Base-by-base conservation (phyloP, 2,113 vertebrate species). In the Microcebus tavaratra region DNA sequence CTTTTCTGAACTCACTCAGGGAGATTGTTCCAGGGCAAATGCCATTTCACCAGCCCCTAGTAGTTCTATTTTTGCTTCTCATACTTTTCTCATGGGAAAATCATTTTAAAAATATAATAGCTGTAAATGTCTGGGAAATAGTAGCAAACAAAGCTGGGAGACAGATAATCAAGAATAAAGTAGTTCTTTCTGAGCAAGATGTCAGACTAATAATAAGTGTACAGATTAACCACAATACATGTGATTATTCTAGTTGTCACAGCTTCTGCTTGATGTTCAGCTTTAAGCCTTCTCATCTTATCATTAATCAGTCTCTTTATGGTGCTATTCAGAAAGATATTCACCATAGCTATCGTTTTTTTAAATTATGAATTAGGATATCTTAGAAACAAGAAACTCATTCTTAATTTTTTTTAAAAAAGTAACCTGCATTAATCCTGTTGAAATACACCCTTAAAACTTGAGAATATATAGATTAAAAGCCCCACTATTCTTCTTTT, bases 11-110 rank as follows among this genome's bases (percentile, higher is more conserved):
- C 27, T 20, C 13, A 25, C n/a, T 23, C 14, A 36, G 2, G 72
- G 67, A 89, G 31, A 90, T 82, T 85, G 18, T 65, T 73, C 48
- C 21, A 45, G 18, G 27, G 34, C 31, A 68, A 48, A 48, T 63
- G 25, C 23, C 68, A 80, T 11, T 20, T 55, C 31, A 48, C 53
- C 45, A 70, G 2, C 34, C 25, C n/a, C 6, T 27, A 67, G 45
- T 13, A 75, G 36, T 78, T 65, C 31, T 72, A 21, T 68, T 61
- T 94, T 88, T 83, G 42, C 23, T 95, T 88, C 48, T 70, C 29
- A 18, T 75, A 57, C 14, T 57, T 91, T 94, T 83, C 73, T 78
- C 68, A 76, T 9, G 88, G 72, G 34, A 92, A 96, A 96, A 63
- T 53, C 21, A 68, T 57, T 85, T 55, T 55, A 55, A 72, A 88